These are phyloP conservation scores for Drosophila ironensis DNA, from an alignment of 1,140 invertebrate species.

Conservation along the genomic window DNA sequence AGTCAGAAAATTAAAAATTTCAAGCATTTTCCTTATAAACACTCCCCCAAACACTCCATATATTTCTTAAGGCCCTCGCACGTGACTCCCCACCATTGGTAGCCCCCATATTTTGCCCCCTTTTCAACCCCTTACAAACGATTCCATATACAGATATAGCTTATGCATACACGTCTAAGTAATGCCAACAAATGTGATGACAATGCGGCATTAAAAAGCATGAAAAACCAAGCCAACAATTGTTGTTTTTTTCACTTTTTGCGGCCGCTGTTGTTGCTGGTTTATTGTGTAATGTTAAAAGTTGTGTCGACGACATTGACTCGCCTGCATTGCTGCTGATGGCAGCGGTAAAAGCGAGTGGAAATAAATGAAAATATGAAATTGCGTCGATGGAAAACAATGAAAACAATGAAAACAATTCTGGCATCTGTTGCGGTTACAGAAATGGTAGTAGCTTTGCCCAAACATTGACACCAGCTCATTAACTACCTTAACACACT, in stretches of 20 bases:
- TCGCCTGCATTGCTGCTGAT: constrained; percentile 19
- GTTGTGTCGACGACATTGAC: constrained; percentile 61
- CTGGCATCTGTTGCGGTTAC: constrained; percentile 19
- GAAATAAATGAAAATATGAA: constrained; percentile 49
- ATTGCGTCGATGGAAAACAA: constrained; percentile 52
- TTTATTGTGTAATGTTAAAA: constrained; percentile 67
- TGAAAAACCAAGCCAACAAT: constrained; percentile 48
- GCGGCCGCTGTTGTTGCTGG: constrained; percentile 20
- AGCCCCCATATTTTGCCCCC: background rate
- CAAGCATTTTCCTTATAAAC: constrained; percentile 4
- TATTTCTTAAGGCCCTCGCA: background rate
- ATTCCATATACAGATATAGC: constrained; percentile 7
- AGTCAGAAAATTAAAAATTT: background rate
- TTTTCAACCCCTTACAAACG: constrained; percentile 20
- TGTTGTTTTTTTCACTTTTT: constrained; percentile 21
- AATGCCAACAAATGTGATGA: constrained; percentile 67
- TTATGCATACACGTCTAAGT: constrained; percentile 6
- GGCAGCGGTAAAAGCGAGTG: constrained; percentile 9
- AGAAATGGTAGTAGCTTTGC: constrained; percentile 7
- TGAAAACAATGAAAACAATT: constrained; percentile 52
- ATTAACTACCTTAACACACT: constrained; percentile 59
- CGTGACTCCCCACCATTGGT: constrained; percentile 13
- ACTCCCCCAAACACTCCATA: background rate
- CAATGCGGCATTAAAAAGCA: constrained; percentile 70
- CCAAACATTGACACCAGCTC: constrained; percentile 44